Evolutionary conservation across 1,140 invertebrate genomes (phyloP).

Genomic region (Ceratoteleas bidentatus): DNA sequence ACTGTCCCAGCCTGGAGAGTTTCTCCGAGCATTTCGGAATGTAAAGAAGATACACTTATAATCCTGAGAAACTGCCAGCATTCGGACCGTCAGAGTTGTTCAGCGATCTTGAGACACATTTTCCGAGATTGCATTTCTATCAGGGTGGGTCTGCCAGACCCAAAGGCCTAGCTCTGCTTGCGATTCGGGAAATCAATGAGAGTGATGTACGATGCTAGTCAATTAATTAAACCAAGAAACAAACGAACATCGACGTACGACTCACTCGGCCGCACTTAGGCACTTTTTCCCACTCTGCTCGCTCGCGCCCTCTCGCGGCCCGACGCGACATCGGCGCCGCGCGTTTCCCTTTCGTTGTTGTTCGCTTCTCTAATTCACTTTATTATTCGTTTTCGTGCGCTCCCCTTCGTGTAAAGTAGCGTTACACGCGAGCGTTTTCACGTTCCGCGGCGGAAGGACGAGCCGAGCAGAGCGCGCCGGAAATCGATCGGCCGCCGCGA

Average conservation of each 20-base stretch:
- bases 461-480: no score
- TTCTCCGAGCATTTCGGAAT: no score
- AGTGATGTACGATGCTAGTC: constrained; percentile 81
- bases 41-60: no score
- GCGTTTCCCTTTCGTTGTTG: constrained; percentile 2
- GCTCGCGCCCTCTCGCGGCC: neutral
- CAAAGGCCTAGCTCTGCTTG: constrained; percentile 18
- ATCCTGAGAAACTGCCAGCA: no score
- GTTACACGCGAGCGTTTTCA: constrained; percentile 2
- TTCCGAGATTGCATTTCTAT: no score
- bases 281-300: neutral
- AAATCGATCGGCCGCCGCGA: constrained; percentile 16
- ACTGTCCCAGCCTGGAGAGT: no score
- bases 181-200: constrained; percentile 65
- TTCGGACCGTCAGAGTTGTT: no score
- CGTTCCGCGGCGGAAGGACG: neutral
- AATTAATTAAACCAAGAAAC: constrained; percentile 72
- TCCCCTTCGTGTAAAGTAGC: neutral
- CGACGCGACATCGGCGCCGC: no score
- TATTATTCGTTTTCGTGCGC: neutral
- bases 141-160: no score
- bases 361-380: neutral
- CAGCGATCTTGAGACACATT: no score
- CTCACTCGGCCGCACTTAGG: constrained; percentile 4
- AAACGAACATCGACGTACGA: neutral